Evolutionary conservation across 37 sponge, comb jelly and placozoan genomes (phyloP).

Genomic region (Dysidea cf. avara): DNA sequence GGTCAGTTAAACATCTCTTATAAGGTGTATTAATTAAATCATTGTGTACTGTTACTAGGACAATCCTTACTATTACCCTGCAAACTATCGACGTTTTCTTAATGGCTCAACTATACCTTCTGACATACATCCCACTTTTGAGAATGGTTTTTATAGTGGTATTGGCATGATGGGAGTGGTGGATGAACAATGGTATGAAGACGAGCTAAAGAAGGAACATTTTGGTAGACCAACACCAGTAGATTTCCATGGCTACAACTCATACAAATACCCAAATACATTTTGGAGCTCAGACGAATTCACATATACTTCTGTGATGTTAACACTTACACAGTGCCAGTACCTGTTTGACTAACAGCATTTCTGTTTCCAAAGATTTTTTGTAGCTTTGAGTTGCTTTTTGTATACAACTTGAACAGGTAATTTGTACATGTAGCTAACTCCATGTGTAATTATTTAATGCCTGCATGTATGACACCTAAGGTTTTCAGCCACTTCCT

Average conservation of each 20-base stretch:
- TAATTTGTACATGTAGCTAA: too few relatives aligned
- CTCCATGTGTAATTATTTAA: too few relatives aligned
- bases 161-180: slow-evolving; percentile 41
- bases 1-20: too few relatives aligned
- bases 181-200: slow-evolving; percentile 19
- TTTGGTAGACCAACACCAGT: slow-evolving; percentile 22
- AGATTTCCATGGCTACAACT: slow-evolving; percentile 58
- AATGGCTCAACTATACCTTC: slow-evolving; percentile 36
- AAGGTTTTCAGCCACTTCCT: too few relatives aligned
- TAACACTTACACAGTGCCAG: slow-evolving; percentile 55
- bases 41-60: too few relatives aligned
- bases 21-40: too few relatives aligned
- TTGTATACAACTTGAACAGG: too few relatives aligned
- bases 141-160: background rate
- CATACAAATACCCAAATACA: background rate
- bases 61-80: slow-evolving; percentile 41
- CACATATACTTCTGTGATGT: slow-evolving; percentile 36
- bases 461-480: too few relatives aligned
- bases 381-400: too few relatives aligned
- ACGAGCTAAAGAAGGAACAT: slow-evolving; percentile 29
- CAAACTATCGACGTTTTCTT: slow-evolving; percentile 26
- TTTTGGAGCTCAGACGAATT: slow-evolving; percentile 53
- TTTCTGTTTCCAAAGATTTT: too few relatives aligned
- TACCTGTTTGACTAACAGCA: slow-evolving; percentile 6
- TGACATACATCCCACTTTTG: background rate